Percentiles rank a stretch among this genome's conserved stretches.
Evolutionary conservation across 2,888 invertebrate genomes (phyloP).

Genomic region (Dendrolimus houi): DNA sequence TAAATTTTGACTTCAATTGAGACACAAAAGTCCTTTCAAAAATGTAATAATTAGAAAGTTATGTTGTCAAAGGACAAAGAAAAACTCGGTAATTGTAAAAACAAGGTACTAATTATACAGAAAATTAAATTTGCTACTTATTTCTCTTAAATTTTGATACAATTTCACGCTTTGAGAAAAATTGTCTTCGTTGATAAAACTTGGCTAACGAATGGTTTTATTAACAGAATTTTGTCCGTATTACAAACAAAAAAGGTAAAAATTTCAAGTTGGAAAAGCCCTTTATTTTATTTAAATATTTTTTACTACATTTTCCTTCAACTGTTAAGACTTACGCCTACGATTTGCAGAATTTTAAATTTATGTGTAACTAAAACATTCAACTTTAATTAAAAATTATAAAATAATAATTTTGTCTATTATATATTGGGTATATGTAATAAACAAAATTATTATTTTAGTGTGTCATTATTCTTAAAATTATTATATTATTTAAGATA

Average conservation of each 20-base stretch:
- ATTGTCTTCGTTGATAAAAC: background rate
- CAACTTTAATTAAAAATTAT: too few species aligned
- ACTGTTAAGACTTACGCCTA: too few species aligned
- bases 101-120: conserved; percentile 64
- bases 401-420: too few species aligned
- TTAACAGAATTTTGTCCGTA: background rate
- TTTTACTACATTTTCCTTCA: too few species aligned
- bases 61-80: conserved; percentile 20
- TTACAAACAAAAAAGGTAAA: background rate
- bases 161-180: background rate
- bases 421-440: background rate
- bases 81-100: conserved; percentile 45
- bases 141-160: background rate
- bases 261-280: background rate
- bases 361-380: too few species aligned
- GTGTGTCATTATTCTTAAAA: background rate
- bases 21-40: conserved; percentile 2
- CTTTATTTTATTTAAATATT: too few species aligned
- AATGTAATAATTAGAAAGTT: conserved; percentile 43
- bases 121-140: conserved; percentile 48
- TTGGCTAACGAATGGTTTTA: background rate
- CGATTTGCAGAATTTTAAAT: too few species aligned
- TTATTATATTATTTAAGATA: too few species aligned
- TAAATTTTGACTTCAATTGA: too few species aligned
- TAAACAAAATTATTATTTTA: background rate